phyloP scores from a whole-genome alignment of 2,888 invertebrate genomes.

The Drosophila sordidapex region DNA sequence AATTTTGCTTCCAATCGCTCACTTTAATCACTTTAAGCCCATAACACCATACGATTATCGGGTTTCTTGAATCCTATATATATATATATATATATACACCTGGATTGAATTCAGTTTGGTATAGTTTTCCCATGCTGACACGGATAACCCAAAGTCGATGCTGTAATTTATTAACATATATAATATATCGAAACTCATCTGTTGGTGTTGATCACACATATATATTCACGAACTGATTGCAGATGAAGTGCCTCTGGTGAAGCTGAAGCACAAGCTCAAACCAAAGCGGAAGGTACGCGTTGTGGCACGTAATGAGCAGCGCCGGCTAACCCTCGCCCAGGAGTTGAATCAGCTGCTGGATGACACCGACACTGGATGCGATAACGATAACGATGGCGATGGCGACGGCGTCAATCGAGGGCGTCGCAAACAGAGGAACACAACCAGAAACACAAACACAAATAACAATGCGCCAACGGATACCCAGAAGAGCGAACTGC shows the following conservation, averaged over 20 bases:
- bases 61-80: background rate
- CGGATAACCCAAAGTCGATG: background rate
- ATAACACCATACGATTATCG: background rate
- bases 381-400: background rate
- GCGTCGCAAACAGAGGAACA: conserved; percentile 34
- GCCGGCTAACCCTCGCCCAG: conserved; percentile 40
- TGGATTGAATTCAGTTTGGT: background rate
- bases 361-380: conserved; percentile 11
- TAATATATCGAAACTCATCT: background rate
- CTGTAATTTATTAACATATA: background rate
- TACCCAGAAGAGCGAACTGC: conserved; percentile 51
- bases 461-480: conserved; percentile 17
- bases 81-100: too few species aligned
- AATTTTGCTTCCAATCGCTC: background rate
- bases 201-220: background rate
- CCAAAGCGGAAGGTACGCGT: conserved; percentile 45
- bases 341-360: conserved; percentile 60
- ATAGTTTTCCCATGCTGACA: background rate
- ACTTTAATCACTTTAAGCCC: background rate
- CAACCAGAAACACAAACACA: background rate
- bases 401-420: conserved; percentile 2
- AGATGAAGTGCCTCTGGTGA: conserved; percentile 69
- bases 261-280: conserved; percentile 59
- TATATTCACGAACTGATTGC: background rate
- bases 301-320: conserved; percentile 14